A percentile compares a stretch with the other conserved stretches of the same genome.
Conservation (phyloP, 2,888 invertebrate genomes). For the Sipha maydis region DNA sequence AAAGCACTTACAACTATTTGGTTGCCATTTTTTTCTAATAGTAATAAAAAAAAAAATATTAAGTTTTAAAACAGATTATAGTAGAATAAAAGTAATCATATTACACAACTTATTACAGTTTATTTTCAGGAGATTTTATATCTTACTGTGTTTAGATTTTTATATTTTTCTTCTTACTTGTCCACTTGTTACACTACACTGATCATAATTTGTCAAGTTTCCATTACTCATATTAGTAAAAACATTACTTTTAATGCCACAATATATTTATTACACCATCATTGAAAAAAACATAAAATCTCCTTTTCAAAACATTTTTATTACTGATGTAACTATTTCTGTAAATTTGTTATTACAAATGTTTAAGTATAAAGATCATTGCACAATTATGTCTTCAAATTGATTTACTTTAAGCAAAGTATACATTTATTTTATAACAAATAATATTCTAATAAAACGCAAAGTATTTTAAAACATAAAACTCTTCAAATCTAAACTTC, state of each 20-base stretch:
- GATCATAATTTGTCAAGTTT: background rate
- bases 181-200: background rate
- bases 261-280: background rate
- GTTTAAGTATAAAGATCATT: constrained; percentile 25
- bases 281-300: background rate
- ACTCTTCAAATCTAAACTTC: constrained; percentile 28
- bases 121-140: constrained; percentile 18
- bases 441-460: constrained; percentile 12
- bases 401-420: constrained; percentile 29
- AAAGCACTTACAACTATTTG: constrained; percentile 59
- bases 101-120: constrained; percentile 1
- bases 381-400: constrained; percentile 51
- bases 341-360: background rate
- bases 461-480: background rate
- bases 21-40: constrained; percentile 18
- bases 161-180: background rate
- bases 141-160: background rate
- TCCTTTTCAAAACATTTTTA: background rate
- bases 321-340: background rate
- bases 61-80: constrained; percentile 8
- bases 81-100: constrained; percentile 24
- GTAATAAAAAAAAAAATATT: background rate
- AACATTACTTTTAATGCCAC: background rate
- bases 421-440: constrained; percentile 26
- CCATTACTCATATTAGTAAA: background rate